Percentiles rank a stretch among this genome's conserved stretches.
Conservation (phyloP, 2,888 invertebrate genomes). For the Nomada flava region DNA sequence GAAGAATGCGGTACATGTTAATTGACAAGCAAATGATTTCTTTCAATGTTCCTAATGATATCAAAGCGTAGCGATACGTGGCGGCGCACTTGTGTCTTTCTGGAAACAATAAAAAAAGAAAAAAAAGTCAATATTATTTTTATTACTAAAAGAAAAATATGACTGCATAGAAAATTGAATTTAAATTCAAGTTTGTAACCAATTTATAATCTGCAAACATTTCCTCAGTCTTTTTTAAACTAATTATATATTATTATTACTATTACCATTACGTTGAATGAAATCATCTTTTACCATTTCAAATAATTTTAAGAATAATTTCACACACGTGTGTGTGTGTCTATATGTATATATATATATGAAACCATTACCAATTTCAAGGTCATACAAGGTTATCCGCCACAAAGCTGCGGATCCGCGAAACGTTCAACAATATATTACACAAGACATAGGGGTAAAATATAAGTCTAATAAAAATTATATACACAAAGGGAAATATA, state of each 20-base stretch:
- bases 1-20: conserved; percentile 3
- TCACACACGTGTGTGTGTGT: neutral
- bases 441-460: conserved; percentile 34
- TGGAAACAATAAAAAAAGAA: neutral
- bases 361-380: neutral
- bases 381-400: neutral
- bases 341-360: too few species aligned
- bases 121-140: neutral
- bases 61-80: conserved; percentile 4
- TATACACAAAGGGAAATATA: conserved; percentile 6
- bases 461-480: conserved; percentile 6
- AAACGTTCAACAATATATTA: conserved; percentile 15
- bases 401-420: conserved; percentile 7
- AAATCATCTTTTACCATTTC: too few species aligned
- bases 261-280: neutral
- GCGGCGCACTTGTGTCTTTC: neutral
- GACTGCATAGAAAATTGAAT: neutral
- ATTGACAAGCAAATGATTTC: conserved; percentile 10
- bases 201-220: neutral
- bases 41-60: conserved; percentile 1
- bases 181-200: neutral
- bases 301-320: neutral
- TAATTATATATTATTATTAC: neutral
- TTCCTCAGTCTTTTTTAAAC: neutral
- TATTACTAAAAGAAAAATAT: too few species aligned